A percentile compares a stretch with the other conserved stretches of the same genome.
These are phyloP conservation scores for Silvanus unidentatus DNA, from an alignment of 2,888 invertebrate species.

Conservation along the genomic window DNA sequence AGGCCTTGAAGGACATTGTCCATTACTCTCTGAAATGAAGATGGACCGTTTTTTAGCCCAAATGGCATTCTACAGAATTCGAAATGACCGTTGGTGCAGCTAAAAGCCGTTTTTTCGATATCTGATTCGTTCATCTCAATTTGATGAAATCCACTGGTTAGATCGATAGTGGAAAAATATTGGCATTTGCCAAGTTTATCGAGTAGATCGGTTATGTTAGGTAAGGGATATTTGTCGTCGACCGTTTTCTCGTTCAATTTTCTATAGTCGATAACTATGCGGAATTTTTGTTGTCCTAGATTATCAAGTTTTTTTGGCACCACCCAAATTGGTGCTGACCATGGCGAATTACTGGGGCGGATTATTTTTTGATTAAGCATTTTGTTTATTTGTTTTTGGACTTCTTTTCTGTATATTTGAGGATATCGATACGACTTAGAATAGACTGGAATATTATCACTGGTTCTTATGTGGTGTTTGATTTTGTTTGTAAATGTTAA, in stretches of 20 bases:
- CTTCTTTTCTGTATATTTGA: constrained; percentile 23
- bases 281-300: constrained; percentile 17
- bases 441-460: constrained; percentile 16
- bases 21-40: constrained; percentile 29
- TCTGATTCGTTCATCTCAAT: constrained; percentile 22
- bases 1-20: constrained; percentile 25
- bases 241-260: constrained; percentile 15
- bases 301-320: constrained; percentile 17
- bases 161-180: constrained; percentile 26
- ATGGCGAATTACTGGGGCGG: constrained; percentile 13
- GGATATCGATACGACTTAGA: constrained; percentile 26
- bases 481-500: constrained; percentile 21
- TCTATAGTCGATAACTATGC: constrained; percentile 18
- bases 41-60: constrained; percentile 27
- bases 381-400: constrained; percentile 16
- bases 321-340: constrained; percentile 20
- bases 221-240: constrained; percentile 31
- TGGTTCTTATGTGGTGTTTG: constrained; percentile 19
- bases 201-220: constrained; percentile 31
- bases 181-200: constrained; percentile 30
- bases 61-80: constrained; percentile 30
- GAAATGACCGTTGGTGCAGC: constrained; percentile 23
- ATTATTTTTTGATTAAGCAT: constrained; percentile 21
- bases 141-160: constrained; percentile 27
- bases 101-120: constrained; percentile 27